Evolutionary conservation across 2,113 vertebrate species (phyloP).

Genomic region (Bubo blakistoni): DNA sequence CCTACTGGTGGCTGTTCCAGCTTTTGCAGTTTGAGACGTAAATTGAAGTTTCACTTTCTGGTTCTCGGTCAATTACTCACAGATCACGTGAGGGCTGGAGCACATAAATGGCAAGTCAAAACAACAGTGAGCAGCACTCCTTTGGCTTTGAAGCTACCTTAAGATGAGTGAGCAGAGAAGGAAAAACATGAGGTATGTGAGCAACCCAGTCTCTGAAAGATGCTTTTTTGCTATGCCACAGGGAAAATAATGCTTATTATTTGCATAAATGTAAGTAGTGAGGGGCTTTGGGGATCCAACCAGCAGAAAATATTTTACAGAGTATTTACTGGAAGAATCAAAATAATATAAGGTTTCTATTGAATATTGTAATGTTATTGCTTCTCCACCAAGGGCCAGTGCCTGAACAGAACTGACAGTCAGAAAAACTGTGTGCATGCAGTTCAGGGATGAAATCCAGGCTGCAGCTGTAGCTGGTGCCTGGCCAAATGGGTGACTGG

Average conservation of each 20-base stretch:
- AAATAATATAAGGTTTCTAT: background rate
- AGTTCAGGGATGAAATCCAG: background rate
- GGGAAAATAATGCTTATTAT: background rate
- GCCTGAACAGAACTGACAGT: background rate
- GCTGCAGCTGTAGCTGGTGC: background rate
- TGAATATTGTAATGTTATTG: background rate
- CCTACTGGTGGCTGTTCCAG: rapidly evolving
- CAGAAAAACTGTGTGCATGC: background rate
- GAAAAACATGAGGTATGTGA: conserved; percentile 44
- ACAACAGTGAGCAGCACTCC: background rate
- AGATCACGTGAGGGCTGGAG: rapidly evolving
- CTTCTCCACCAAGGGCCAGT: background rate
- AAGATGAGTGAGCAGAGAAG: background rate
- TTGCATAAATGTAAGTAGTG: background rate
- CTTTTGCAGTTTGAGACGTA: rapidly evolving
- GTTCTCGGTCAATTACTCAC: background rate
- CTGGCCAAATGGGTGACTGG: background rate
- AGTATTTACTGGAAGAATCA: background rate
- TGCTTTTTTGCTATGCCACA: background rate
- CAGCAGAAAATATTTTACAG: background rate
- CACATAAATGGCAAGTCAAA: background rate
- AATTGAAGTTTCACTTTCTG: background rate
- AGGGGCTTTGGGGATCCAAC: background rate
- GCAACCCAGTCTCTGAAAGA: background rate
- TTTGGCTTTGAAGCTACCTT: background rate